phyloP scores from a whole-genome alignment of 1,140 invertebrate genomes.

The Leptopilina boulardi region DNA sequence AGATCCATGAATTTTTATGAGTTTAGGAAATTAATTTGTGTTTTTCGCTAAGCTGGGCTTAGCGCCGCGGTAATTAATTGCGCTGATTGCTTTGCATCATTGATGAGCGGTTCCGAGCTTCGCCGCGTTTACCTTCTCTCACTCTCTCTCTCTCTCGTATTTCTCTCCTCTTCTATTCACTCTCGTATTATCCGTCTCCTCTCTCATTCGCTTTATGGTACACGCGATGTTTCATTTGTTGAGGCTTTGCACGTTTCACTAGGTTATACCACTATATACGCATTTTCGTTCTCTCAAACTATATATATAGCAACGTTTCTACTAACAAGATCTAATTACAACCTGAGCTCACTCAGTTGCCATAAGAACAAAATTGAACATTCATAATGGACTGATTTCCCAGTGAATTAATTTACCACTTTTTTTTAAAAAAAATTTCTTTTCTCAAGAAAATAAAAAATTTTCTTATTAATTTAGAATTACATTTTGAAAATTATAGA shows the following conservation, averaged over 20 bases:
- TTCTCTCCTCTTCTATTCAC: conserved; percentile 41
- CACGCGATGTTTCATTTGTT: conserved; percentile 41
- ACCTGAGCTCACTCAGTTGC: conserved; percentile 48
- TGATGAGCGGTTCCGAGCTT: conserved; percentile 71
- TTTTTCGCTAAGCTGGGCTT: conserved; percentile 74
- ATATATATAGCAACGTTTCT: conserved; percentile 52
- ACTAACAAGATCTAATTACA: conserved; percentile 57
- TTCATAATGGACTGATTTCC: conserved; percentile 48
- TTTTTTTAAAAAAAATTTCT: no score
- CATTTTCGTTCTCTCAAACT: conserved; percentile 50
- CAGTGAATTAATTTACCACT: neutral
- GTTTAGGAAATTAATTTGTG: conserved; percentile 76
- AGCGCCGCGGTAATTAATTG: conserved; percentile 76
- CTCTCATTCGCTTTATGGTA: conserved; percentile 43
- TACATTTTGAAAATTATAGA: no score
- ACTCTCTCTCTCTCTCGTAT: conserved; percentile 46
- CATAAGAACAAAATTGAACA: conserved; percentile 51
- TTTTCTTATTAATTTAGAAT: no score
- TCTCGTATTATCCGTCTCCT: conserved; percentile 48
- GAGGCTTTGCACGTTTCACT: conserved; percentile 33
- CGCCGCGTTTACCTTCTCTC: conserved; percentile 58
- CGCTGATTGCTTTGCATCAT: conserved; percentile 76
- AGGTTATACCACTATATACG: conserved; percentile 42
- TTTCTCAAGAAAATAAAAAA: no score
- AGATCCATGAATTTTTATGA: conserved; percentile 72